phyloP scores from a whole-genome alignment of 1,140 invertebrate genomes.

The Ceratitis capitata region DNA sequence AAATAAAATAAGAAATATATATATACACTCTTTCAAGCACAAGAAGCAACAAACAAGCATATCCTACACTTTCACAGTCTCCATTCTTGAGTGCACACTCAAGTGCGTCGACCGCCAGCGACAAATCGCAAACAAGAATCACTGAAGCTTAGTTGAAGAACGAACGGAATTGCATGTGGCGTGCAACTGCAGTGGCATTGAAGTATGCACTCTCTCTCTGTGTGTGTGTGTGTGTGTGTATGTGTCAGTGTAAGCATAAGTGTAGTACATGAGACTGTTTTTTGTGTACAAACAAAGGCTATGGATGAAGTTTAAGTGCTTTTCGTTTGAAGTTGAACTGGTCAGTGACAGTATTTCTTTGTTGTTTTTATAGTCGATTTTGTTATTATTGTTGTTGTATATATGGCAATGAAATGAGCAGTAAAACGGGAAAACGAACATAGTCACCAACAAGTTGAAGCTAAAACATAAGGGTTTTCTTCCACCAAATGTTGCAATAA shows the following conservation, averaged over 20 bases:
- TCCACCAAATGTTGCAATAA: background rate
- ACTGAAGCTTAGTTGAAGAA: background rate
- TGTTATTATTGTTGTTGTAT: background rate
- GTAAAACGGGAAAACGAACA: background rate
- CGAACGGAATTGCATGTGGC: background rate
- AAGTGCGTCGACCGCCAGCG: background rate
- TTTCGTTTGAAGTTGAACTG: slow-evolving; percentile 1
- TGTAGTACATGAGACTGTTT: no score
- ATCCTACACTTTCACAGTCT: background rate
- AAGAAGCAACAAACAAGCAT: background rate
- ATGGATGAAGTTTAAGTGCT: background rate
- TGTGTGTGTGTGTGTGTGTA: background rate
- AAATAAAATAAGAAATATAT: background rate
- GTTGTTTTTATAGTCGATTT: no score
- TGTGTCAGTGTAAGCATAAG: background rate
- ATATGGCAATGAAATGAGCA: slow-evolving; percentile 22
- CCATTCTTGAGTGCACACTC: background rate
- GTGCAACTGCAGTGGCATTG: background rate
- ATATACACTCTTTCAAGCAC: no score
- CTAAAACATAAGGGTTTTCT: no score
- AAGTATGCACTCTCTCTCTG: background rate
- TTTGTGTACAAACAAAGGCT: background rate
- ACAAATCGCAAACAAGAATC: background rate
- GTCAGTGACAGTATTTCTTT: slow-evolving; percentile 28
- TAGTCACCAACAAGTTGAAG: background rate